These are phyloP conservation scores for Drosophila leontia DNA, from an alignment of 1,140 invertebrate genomes.

Conservation along the genomic window DNA sequence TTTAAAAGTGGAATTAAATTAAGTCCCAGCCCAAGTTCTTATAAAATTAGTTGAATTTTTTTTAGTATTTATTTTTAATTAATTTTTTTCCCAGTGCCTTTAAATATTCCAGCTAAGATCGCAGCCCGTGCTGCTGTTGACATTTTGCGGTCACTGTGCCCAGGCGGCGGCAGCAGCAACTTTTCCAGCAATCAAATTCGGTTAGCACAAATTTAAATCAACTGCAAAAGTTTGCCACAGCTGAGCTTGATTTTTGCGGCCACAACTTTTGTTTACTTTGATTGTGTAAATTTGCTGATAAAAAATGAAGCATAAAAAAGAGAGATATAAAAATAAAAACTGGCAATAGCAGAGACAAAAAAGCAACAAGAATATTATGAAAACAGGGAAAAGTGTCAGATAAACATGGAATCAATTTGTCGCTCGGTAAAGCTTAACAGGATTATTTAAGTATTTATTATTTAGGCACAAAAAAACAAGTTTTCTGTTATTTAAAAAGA, in stretches of 20 bases:
- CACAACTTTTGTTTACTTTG: constrained; percentile 46
- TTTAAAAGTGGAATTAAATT: too few species aligned
- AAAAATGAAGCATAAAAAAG: background rate
- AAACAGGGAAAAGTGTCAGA: constrained; percentile 19
- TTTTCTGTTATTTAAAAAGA: too few species aligned
- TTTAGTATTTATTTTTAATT: background rate
- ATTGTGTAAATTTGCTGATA: constrained; percentile 21
- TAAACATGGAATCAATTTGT: constrained; percentile 17
- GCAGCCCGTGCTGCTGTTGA: constrained; percentile 29
- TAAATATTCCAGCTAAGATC: background rate
- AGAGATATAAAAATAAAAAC: background rate
- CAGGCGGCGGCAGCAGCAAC: constrained; percentile 21
- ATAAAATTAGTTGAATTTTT: background rate
- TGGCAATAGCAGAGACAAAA: constrained; percentile 1
- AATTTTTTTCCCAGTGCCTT: constrained; percentile 1
- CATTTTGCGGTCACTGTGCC: constrained; percentile 47
- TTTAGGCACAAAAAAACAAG: too few species aligned
- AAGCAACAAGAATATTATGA: background rate
- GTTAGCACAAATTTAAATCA: constrained; percentile 50
- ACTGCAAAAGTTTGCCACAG: constrained; percentile 54
- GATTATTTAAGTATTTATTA: constrained; percentile 13
- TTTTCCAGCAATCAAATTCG: constrained; percentile 44
- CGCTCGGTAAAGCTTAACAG: constrained; percentile 17
- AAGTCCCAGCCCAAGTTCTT: too few species aligned
- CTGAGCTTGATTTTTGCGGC: constrained; percentile 55